Base-by-base conservation (phyloP, 2,113 vertebrate genomes). In the Zonotrichia leucophrys region DNA sequence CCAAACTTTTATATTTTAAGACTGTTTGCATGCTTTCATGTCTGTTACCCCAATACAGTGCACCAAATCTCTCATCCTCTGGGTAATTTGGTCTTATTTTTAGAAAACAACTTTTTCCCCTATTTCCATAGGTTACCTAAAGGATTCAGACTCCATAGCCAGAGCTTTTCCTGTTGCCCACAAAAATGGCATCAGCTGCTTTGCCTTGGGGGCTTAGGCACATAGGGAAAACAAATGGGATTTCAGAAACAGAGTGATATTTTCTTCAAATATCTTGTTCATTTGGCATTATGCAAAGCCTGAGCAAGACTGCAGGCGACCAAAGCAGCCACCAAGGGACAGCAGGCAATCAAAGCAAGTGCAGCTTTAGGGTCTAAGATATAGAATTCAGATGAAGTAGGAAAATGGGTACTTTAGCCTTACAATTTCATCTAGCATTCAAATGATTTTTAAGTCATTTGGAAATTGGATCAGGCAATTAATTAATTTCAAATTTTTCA, bases 191-290 rank as follows among this genome's bases (percentile, higher is more conserved):
- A 78, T 21, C 8, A 42, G 11, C 25, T 73, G 33, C 53, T 91
- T 41, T 87, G 70, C 53, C 81, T 91, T 79, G 87, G 86, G 84
- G 78, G 28, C 49, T 91, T 17, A 66, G 74, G 46, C 19, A 22
- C 10, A 4, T 1, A 3, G 46, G 63, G 53, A 59, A 92, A 95
- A 76, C 19, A 79, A 94, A 42, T 0, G 9, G 37, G 70, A 74
- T 90, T 87, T 83, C 27, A 27, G 78, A 46, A 92, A 53, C 1
- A 58, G 30, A 62, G 25, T 35, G 60, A 18, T 80, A 50, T 49
- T 91, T 96, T 68, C 89, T 58, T 35, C 33, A 90, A 92, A 89
- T 8, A 73, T 11, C 37, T 80, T 73, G 15, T 46, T 96, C 62
- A 59, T 66, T 33, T 62, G 46, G 41, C 2, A 2, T 33, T 73